Conservation (phyloP, 2,113 vertebrate species). For the Pampusana beccarii region DNA sequence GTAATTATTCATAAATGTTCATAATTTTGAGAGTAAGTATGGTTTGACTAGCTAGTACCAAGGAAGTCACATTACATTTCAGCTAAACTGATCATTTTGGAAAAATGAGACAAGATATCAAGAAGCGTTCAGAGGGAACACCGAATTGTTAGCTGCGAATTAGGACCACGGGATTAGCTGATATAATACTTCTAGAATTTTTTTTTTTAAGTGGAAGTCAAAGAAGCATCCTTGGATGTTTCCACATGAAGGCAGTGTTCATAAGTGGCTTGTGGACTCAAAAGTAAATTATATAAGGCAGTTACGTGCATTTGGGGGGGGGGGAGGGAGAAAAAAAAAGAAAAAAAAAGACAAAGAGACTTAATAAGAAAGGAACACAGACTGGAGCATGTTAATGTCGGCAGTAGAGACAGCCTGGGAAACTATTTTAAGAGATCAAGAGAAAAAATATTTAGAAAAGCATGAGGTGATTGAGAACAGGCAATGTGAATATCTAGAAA, state of each 20-base stretch:
- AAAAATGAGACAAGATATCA: slow-evolving; percentile 31
- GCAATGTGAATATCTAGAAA: slow-evolving; percentile 24
- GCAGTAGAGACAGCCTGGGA: slow-evolving; percentile 41
- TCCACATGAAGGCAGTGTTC: background rate
- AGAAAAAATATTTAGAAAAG: slow-evolving; percentile 49
- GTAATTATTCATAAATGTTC: background rate
- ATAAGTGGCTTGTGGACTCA: background rate
- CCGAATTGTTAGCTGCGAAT: slow-evolving; percentile 12
- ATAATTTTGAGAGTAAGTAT: background rate
- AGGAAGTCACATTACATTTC: background rate
- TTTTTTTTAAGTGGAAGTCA: background rate
- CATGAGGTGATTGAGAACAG: slow-evolving; percentile 55
- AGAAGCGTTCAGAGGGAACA: slow-evolving; percentile 10
- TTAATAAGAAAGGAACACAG: slow-evolving; percentile 32
- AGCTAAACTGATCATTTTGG: background rate
- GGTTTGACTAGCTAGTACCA: background rate
- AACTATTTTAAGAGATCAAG: slow-evolving; percentile 53
- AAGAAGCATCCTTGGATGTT: slow-evolving; percentile 18
- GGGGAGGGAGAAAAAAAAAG: background rate
- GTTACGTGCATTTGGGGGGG: background rate
- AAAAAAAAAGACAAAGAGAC: background rate
- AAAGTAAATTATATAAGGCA: background rate
- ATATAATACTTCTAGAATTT: background rate
- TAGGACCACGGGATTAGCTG: background rate
- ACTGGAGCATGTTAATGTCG: slow-evolving; percentile 41